Evolutionary conservation across 2,888 invertebrate species (phyloP).

Genomic region (Sesamia inferens): DNA sequence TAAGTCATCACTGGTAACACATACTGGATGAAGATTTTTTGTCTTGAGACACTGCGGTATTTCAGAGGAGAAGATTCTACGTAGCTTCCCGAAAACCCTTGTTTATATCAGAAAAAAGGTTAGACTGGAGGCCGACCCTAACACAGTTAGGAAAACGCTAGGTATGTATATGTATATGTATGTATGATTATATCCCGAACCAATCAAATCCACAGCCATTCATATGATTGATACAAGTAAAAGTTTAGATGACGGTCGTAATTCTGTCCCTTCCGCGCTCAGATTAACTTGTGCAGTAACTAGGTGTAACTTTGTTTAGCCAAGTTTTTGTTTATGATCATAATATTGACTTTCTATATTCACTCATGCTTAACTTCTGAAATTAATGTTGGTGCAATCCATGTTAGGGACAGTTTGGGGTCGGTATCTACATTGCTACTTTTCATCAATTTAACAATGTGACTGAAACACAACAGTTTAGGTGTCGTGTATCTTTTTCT

Average conservation of each 20-base stretch:
- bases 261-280: conserved; percentile 37
- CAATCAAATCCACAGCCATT: conserved; percentile 32
- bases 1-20: too few relatives aligned
- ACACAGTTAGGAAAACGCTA: too few relatives aligned
- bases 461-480: background rate
- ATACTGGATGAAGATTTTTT: too few relatives aligned
- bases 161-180: too few relatives aligned
- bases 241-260: conserved; percentile 53
- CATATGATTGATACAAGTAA: conserved; percentile 48
- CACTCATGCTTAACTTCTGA: conserved; percentile 19
- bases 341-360: conserved; percentile 21
- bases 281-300: conserved; percentile 48
- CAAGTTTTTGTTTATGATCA: conserved; percentile 38
- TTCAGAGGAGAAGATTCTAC: too few relatives aligned
- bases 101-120: too few relatives aligned
- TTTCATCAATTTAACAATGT: background rate
- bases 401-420: conserved; percentile 2
- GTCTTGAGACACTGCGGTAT: too few relatives aligned
- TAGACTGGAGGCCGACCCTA: too few relatives aligned
- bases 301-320: conserved; percentile 10
- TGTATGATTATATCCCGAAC: conserved; percentile 14
- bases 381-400: conserved; percentile 3
- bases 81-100: too few relatives aligned
- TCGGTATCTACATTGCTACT: background rate
- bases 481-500: too few relatives aligned